Evolutionary conservation across 2,888 invertebrate genomes (phyloP).

Genomic region (Volucella zonaria): DNA sequence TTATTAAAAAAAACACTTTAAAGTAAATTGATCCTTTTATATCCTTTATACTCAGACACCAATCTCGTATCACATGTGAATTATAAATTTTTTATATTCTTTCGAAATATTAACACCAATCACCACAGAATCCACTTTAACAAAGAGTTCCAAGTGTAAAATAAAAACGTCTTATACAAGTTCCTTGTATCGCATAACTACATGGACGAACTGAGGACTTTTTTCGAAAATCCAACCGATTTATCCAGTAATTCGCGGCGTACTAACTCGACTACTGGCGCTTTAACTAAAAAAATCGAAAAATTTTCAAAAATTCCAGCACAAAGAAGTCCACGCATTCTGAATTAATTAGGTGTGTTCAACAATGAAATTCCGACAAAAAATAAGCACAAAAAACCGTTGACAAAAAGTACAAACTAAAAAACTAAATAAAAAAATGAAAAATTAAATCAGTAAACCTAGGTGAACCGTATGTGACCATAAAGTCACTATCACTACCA

Average conservation of each 20-base stretch:
- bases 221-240: constrained; percentile 70
- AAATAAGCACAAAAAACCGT: constrained; percentile 47
- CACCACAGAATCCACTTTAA: background rate
- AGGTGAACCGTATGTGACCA: constrained; percentile 65
- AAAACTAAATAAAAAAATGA: constrained; percentile 75
- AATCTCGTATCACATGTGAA: background rate
- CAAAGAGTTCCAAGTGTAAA: constrained; percentile 17
- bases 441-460: constrained; percentile 68
- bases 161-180: constrained; percentile 22
- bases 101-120: constrained; percentile 12
- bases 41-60: background rate
- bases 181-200: constrained; percentile 54
- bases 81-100: background rate
- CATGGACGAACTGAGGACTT: constrained; percentile 59
- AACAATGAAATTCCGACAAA: constrained; percentile 67
- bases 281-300: constrained; percentile 47
- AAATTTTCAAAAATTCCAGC: constrained; percentile 53
- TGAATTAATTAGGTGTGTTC: constrained; percentile 80
- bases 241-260: constrained; percentile 71
- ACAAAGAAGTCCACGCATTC: constrained; percentile 77
- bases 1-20: background rate
- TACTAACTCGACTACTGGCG: constrained; percentile 66
- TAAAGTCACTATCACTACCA: constrained; percentile 74
- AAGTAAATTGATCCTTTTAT: constrained; percentile 15
- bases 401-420: constrained; percentile 76